Evolutionary conservation across 2,113 vertebrate genomes (phyloP).

Genomic region (Neogobius melanostomus): DNA sequence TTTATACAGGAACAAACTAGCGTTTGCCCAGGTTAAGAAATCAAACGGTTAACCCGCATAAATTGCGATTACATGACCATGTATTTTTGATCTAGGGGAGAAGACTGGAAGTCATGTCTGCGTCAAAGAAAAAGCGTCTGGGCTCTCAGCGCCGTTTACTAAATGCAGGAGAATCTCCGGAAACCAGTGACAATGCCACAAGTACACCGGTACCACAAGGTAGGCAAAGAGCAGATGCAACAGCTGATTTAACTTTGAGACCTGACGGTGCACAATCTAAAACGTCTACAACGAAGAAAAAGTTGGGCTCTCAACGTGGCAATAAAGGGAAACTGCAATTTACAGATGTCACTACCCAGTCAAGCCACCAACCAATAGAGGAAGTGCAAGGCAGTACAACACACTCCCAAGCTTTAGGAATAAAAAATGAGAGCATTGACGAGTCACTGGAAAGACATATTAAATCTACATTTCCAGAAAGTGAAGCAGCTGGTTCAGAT

Average conservation of each 20-base stretch:
- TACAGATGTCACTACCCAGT: conserved; percentile 5
- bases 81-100: conserved; percentile 52
- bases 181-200: neutral
- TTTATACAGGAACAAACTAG: neutral
- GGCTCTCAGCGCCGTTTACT: conserved; percentile 66
- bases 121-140: conserved; percentile 71
- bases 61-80: conserved; percentile 3
- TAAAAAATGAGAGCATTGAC: neutral
- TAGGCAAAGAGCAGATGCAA: conserved; percentile 1
- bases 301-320: conserved; percentile 49
- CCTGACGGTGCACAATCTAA: conserved; percentile 7
- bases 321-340: conserved; percentile 20
- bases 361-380: conserved; percentile 12
- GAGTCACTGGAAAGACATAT: neutral
- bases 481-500: neutral
- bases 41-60: neutral
- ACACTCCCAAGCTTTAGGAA: neutral
- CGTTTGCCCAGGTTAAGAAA: neutral
- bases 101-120: conserved; percentile 68
- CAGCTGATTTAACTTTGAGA: neutral
- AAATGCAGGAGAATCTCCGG: conserved; percentile 23
- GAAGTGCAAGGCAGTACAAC: conserved; percentile 34
- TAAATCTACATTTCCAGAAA: neutral
- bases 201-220: neutral
- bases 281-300: conserved; percentile 26